phyloP scores from a whole-genome alignment of 2,113 vertebrate genomes.

The Tauraco erythrolophus region DNA sequence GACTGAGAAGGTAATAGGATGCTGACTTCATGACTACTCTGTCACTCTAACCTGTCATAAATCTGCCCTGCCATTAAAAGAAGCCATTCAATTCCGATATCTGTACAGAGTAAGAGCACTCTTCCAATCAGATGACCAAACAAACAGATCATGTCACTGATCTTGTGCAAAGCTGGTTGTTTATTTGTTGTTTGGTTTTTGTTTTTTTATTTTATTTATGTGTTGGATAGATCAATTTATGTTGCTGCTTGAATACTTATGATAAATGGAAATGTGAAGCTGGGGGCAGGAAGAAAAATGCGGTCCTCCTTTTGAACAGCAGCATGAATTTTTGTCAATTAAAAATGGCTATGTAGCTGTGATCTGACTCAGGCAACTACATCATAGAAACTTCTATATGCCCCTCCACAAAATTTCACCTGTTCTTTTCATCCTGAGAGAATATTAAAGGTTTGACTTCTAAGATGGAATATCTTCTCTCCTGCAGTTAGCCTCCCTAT shows the following conservation, averaged over 20 bases:
- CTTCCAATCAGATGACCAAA: background rate
- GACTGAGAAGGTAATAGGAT: background rate
- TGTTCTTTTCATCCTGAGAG: background rate
- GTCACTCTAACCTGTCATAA: background rate
- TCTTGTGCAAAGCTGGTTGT: background rate
- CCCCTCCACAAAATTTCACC: background rate
- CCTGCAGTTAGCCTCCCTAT: background rate
- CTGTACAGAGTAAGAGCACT: background rate
- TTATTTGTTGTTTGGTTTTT: background rate
- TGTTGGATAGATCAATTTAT: background rate
- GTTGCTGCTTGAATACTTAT: background rate
- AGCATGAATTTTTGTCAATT: background rate
- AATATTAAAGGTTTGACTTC: background rate
- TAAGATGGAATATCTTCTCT: background rate
- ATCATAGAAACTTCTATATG: background rate
- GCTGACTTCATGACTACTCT: background rate
- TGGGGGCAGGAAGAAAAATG: background rate
- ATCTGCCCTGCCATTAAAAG: background rate
- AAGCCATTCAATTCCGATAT: background rate
- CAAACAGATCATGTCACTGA: background rate
- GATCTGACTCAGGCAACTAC: background rate
- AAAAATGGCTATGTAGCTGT: background rate
- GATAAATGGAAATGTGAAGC: background rate
- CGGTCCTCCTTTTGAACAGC: background rate
- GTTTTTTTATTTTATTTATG: background rate